A percentile compares a stretch with the other conserved stretches of the same genome.
phyloP scores from a whole-genome alignment of 2,113 vertebrate species.

The Onychorhynchus coronatus region DNA sequence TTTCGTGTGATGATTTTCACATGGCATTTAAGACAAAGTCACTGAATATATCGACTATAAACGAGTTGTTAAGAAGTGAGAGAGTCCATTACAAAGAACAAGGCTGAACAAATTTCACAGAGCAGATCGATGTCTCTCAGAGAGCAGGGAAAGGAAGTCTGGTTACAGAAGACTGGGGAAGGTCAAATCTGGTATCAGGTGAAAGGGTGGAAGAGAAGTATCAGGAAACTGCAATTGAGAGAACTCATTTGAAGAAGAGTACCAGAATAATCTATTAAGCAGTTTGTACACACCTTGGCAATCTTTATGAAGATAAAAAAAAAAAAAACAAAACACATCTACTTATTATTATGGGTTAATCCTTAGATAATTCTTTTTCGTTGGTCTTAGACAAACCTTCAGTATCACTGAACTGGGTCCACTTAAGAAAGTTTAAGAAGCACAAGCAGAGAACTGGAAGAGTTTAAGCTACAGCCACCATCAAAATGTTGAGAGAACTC shows the following conservation, averaged over 20 bases:
- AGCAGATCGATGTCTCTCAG: background rate
- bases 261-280: background rate
- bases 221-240: background rate
- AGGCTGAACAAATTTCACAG: background rate
- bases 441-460: background rate
- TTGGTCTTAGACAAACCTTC: background rate
- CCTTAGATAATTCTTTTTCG: background rate
- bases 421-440: background rate
- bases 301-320: background rate
- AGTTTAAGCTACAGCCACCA: background rate
- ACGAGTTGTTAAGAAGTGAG: background rate
- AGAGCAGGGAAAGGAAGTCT: background rate
- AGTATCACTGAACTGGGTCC: background rate
- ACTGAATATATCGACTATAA: background rate
- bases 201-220: background rate
- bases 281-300: background rate
- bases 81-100: background rate
- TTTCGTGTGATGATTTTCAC: background rate
- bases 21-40: background rate
- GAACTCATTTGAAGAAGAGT: background rate
- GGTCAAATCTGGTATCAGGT: fast-evolving
- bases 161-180: background rate
- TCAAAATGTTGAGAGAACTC: background rate
- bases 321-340: background rate
- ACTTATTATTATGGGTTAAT: background rate